Evolutionary conservation across 2,113 vertebrate genomes (phyloP).

Genomic region (Aptenodytes forsteri): DNA sequence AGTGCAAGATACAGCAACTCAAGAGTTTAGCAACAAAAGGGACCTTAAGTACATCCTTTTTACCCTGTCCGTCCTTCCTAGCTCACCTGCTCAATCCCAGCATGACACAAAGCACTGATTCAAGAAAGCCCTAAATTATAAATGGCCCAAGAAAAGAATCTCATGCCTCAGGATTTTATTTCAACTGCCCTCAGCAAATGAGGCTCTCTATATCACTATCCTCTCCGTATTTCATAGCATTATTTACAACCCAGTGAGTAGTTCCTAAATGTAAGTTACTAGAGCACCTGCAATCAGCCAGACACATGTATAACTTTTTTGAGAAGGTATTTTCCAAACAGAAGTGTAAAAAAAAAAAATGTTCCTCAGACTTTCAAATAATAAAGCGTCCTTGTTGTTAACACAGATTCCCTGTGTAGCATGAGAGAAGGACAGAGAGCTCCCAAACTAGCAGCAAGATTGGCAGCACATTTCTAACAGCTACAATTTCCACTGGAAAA

Average conservation of each 20-base stretch:
- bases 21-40: neutral
- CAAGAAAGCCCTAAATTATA: neutral
- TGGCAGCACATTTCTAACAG: neutral
- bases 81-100: neutral
- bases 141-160: neutral
- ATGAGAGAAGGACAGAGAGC: neutral
- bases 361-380: neutral
- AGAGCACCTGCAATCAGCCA: neutral
- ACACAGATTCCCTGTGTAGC: neutral
- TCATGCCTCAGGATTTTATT: neutral
- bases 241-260: neutral
- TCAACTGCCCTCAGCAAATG: neutral
- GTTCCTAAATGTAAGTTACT: neutral
- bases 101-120: neutral
- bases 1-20: neutral
- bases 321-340: neutral
- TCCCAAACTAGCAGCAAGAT: neutral
- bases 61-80: neutral
- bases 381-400: neutral
- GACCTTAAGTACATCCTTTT: neutral
- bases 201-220: fast-evolving
- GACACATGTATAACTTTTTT: neutral
- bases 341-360: neutral
- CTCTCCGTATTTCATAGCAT: fast-evolving
- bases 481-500: neutral